phyloP scores from a whole-genome alignment of 53 echinoderm and acorn worm genomes.

The Hippasteria phrygiana region DNA sequence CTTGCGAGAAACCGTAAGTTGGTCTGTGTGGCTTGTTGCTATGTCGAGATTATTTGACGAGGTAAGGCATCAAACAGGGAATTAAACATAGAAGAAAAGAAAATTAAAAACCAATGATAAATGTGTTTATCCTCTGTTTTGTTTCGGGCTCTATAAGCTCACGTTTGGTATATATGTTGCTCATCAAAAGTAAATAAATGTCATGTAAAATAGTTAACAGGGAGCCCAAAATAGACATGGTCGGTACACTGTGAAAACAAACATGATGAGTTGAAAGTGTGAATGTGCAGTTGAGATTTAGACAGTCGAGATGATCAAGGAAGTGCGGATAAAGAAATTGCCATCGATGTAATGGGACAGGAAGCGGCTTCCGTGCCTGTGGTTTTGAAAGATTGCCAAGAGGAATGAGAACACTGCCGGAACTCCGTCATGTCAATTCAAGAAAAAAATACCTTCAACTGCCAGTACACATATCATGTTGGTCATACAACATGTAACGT shows the following conservation, averaged over 20 bases:
- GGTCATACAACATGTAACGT: too few relatives aligned
- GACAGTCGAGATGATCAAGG: background rate
- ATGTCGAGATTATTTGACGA: background rate
- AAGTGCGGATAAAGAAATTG: slow-evolving; percentile 43
- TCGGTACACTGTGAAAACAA: background rate
- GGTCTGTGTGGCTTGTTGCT: background rate
- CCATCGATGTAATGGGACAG: background rate
- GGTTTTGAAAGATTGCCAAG: slow-evolving; percentile 47
- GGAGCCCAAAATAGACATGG: background rate
- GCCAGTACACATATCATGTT: too few relatives aligned
- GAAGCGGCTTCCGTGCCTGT: slow-evolving; percentile 49
- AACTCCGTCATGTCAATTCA: too few relatives aligned
- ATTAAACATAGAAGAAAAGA: background rate
- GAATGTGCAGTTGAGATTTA: background rate
- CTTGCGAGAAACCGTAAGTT: background rate
- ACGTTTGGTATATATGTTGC: background rate
- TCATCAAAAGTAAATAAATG: background rate
- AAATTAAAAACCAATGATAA: background rate
- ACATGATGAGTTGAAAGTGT: background rate
- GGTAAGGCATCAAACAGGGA: background rate
- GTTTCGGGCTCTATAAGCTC: background rate
- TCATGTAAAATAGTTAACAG: background rate
- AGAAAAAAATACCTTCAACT: too few relatives aligned
- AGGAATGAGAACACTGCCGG: background rate
- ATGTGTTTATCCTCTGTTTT: background rate